These are phyloP conservation scores for Hepsetus odoe DNA, from an alignment of 2,113 vertebrate species.

Conservation along the genomic window DNA sequence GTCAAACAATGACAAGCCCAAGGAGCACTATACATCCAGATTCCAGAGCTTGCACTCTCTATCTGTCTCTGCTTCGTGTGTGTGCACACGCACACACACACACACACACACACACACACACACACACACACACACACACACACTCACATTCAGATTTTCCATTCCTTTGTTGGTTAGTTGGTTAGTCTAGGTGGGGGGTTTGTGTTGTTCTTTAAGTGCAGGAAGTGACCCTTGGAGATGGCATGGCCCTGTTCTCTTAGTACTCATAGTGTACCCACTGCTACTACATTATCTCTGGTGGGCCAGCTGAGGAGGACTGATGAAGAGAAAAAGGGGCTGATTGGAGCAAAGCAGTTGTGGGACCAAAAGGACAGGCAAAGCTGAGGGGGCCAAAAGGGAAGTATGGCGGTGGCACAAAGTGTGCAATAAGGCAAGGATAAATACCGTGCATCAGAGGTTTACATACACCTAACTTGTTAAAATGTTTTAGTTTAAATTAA, in stretches of 20 bases:
- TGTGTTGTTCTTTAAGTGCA: conserved; percentile 10
- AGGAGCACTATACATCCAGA: neutral
- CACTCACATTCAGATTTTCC: conserved; percentile 42
- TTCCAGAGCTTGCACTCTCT: conserved; percentile 19
- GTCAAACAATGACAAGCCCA: conserved; percentile 39
- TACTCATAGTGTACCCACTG: conserved; percentile 4
- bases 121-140: too few species aligned
- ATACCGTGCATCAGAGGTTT: too few species aligned
- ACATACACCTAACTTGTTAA: too few species aligned
- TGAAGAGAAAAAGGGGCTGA: neutral
- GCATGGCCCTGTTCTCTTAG: conserved; percentile 12
- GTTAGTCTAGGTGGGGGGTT: conserved; percentile 16
- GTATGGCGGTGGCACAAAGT: neutral
- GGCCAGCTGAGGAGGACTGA: neutral
- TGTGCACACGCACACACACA: neutral
- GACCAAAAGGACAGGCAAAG: neutral
- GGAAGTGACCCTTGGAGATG: conserved; percentile 34
- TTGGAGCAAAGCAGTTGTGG: too few species aligned
- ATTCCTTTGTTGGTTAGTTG: conserved; percentile 43
- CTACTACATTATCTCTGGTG: neutral
- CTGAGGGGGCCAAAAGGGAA: conserved; percentile 27
- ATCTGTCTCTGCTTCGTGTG: conserved; percentile 31
- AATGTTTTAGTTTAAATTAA: too few species aligned
- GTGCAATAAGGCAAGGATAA: neutral
- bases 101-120: too few species aligned